Conservation (phyloP, 2,113 vertebrate genomes). For the Pterocles gutturalis region DNA sequence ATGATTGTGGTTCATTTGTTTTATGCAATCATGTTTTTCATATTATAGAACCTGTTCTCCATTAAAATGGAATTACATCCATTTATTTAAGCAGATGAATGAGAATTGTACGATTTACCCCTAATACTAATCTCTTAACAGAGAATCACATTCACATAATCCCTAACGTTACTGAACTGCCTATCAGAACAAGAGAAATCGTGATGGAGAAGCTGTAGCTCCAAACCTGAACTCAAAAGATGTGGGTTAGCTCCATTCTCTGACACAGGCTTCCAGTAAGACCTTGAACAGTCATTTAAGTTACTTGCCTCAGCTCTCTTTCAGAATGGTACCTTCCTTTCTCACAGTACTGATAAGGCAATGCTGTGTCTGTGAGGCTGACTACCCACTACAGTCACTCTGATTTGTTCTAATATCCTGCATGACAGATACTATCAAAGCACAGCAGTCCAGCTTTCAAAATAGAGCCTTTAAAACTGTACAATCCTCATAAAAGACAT, state of each 20-base stretch:
- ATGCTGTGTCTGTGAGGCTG: neutral
- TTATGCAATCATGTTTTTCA: constrained; percentile 17
- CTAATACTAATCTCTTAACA: neutral
- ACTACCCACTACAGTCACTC: neutral
- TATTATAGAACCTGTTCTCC: neutral
- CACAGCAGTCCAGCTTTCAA: neutral
- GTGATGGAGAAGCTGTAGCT: neutral
- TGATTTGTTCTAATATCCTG: neutral
- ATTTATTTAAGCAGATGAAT: neutral
- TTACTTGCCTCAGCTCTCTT: neutral
- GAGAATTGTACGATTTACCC: neutral
- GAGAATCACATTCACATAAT: neutral
- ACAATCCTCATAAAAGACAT: neutral
- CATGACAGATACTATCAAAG: neutral
- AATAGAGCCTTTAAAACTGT: neutral
- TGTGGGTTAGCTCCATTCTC: neutral
- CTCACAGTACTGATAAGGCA: neutral
- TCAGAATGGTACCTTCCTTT: neutral
- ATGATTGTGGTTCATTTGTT: neutral
- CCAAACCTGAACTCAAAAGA: neutral
- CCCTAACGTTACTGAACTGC: neutral
- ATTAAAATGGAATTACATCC: neutral
- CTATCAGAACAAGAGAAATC: neutral
- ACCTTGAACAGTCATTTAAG: neutral
- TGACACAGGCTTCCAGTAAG: neutral